These are phyloP conservation scores for Sinodicranocentrus sp. DNA, from an alignment of 2,888 invertebrate species.

Conservation along the genomic window DNA sequence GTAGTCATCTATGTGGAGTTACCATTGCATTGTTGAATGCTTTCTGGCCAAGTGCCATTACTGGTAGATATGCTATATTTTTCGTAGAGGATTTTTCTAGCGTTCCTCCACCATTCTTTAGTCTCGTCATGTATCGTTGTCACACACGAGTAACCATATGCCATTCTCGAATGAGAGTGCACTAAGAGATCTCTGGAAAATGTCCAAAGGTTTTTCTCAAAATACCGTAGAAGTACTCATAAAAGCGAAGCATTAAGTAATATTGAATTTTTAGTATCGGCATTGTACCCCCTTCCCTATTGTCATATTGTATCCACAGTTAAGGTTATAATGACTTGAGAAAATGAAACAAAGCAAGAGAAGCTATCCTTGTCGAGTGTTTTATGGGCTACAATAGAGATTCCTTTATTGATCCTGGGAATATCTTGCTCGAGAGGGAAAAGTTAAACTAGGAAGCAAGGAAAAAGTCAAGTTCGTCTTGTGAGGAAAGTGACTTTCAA, in stretches of 20 bases:
- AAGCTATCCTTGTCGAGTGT: too few relatives aligned
- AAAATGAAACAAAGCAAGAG: too few relatives aligned
- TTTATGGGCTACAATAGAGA: too few relatives aligned
- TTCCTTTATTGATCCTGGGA: background rate
- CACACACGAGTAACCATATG: slow-evolving; percentile 22
- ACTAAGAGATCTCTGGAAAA: slow-evolving; percentile 22
- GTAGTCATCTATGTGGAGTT: background rate
- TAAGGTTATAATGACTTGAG: too few relatives aligned
- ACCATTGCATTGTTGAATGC: background rate
- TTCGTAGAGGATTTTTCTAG: too few relatives aligned
- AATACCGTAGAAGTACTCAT: background rate
- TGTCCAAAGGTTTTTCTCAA: slow-evolving; percentile 42
- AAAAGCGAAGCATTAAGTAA: background rate
- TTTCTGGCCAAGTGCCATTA: slow-evolving; percentile 46
- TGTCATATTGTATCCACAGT: too few relatives aligned
- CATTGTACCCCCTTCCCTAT: too few relatives aligned
- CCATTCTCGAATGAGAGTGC: slow-evolving; percentile 30
- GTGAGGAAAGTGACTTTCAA: slow-evolving; percentile 11
- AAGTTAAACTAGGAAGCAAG: background rate
- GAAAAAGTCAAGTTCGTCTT: slow-evolving; percentile 36
- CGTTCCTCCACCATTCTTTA: background rate
- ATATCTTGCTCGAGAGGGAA: background rate
- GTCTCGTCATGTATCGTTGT: slow-evolving; percentile 20
- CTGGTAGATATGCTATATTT: too few relatives aligned
- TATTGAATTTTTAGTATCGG: slow-evolving; percentile 31